A percentile compares a stretch with the other conserved stretches of the same genome.
Evolutionary conservation across 2,113 vertebrate genomes (phyloP).

Genomic region (Phalacrocorax brasilianus): DNA sequence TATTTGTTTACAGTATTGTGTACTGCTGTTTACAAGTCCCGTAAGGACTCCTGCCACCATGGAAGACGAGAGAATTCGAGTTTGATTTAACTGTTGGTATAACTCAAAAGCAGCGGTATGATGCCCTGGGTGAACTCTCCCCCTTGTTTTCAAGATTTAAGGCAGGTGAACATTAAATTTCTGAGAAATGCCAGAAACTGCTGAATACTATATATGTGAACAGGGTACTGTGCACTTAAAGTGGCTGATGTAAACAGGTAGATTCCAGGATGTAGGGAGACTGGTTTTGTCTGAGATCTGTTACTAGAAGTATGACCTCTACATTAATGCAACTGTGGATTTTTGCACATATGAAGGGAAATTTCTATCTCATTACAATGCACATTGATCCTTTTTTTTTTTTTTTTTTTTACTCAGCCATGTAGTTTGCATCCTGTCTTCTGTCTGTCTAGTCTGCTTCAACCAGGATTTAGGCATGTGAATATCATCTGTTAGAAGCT

Average conservation of each 20-base stretch:
- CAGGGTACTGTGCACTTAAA: conserved; percentile 46
- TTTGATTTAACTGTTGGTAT: conserved; percentile 3
- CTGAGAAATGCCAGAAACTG: conserved; percentile 48
- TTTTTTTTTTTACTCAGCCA: background rate
- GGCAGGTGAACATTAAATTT: conserved; percentile 46
- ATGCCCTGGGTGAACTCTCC: conserved; percentile 14
- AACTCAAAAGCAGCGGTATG: conserved; percentile 14
- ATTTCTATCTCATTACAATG: conserved; percentile 46
- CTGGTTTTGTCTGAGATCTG: conserved; percentile 16
- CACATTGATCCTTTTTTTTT: background rate
- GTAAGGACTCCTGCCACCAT: conserved; percentile 72
- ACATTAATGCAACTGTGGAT: conserved; percentile 43
- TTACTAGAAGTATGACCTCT: conserved; percentile 52
- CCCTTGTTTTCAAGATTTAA: conserved; percentile 39
- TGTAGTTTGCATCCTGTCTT: background rate
- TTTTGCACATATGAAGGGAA: conserved; percentile 66
- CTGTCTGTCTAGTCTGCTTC: background rate
- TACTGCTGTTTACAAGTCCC: conserved; percentile 82
- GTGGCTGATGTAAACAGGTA: conserved; percentile 37
- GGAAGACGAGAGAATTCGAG: conserved; percentile 55
- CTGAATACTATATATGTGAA: conserved; percentile 21
- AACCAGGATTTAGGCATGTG: background rate
- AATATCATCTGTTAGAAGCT: background rate
- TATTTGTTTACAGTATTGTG: conserved; percentile 83
- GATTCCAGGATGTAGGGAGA: conserved; percentile 35